A percentile compares a stretch with the other conserved stretches of the same genome.
phyloP scores from a whole-genome alignment of 1,140 invertebrate species.

The Plodia interpunctella region DNA sequence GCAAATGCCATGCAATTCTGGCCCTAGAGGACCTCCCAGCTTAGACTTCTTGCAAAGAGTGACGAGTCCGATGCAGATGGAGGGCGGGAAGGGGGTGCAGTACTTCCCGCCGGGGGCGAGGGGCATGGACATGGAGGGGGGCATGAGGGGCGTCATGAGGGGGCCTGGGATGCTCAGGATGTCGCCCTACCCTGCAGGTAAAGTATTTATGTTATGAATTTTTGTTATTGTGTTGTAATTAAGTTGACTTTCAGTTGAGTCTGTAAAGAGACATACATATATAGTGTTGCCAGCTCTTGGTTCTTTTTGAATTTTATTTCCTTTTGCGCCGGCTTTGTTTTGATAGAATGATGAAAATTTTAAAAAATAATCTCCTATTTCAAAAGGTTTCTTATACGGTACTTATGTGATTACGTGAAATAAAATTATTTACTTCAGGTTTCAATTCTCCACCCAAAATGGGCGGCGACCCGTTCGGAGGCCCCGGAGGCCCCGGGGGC shows the following conservation, averaged over 20 bases:
- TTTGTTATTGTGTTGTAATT: no score
- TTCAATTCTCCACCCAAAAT: slow-evolving; percentile 72
- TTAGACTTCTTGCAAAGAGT: slow-evolving; percentile 94
- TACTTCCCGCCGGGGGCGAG: slow-evolving; percentile 83
- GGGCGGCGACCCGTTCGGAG: slow-evolving; percentile 53
- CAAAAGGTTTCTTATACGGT: neutral
- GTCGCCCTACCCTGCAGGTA: slow-evolving; percentile 61
- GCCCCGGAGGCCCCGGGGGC: slow-evolving; percentile 23
- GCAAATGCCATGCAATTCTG: slow-evolving; percentile 81
- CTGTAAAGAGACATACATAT: no score
- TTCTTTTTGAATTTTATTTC: no score
- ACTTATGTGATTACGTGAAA: neutral
- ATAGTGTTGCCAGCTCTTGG: no score
- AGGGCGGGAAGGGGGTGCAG: slow-evolving; percentile 83
- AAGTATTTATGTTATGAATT: neutral
- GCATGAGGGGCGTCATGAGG: slow-evolving; percentile 76
- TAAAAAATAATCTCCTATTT: no score
- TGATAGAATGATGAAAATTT: no score
- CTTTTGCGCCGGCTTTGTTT: no score
- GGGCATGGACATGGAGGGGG: slow-evolving; percentile 72
- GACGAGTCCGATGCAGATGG: slow-evolving; percentile 86
- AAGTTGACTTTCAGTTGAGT: no score
- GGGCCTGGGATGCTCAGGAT: slow-evolving; percentile 65
- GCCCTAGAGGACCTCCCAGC: slow-evolving; percentile 89
- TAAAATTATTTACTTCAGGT: slow-evolving; percentile 18